phyloP scores from a whole-genome alignment of 2,888 invertebrate species.

The Noctua fimbriata region DNA sequence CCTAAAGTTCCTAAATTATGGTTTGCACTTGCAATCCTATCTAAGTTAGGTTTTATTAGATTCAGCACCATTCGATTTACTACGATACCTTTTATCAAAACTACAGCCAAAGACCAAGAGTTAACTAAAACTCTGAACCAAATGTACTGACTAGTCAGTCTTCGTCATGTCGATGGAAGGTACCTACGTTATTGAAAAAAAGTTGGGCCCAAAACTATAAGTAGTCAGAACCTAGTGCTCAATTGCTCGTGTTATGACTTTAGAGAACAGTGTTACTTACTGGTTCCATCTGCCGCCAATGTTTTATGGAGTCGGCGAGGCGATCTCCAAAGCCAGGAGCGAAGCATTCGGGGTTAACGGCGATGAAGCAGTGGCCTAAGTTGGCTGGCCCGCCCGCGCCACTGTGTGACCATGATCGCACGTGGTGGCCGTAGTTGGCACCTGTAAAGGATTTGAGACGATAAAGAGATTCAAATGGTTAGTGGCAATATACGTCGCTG shows the following conservation, averaged over 20 bases:
- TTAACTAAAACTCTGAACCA: neutral
- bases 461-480: no score
- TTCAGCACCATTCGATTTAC: neutral
- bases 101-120: neutral
- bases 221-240: neutral
- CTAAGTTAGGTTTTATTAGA: no score
- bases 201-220: neutral
- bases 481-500: no score
- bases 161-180: neutral
- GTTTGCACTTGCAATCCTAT: neutral
- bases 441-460: no score
- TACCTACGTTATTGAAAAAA: neutral
- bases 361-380: conserved; percentile 97
- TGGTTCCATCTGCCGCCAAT: conserved; percentile 92
- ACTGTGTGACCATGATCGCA: no score
- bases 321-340: conserved; percentile 95
- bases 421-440: no score
- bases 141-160: neutral
- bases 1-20: no score
- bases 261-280: conserved; percentile 78
- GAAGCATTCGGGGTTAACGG: conserved; percentile 95
- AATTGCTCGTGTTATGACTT: neutral
- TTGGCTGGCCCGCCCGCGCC: no score
- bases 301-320: conserved; percentile 92
- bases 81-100: neutral